Conservation (phyloP, 2,797 vertebrate species). For the Catharus ustulatus region DNA sequence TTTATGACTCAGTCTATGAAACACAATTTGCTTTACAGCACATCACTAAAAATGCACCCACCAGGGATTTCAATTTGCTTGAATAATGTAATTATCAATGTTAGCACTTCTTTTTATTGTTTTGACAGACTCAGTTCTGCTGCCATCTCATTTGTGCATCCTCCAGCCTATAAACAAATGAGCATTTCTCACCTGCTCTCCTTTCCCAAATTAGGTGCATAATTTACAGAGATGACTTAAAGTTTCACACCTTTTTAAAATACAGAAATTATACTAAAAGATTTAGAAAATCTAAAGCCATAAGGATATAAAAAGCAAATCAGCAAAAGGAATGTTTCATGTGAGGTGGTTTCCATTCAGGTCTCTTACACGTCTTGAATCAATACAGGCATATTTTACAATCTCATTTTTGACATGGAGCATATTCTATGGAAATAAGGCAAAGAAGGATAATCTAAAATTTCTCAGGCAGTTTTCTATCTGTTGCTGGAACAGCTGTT, state of each 20-base stretch:
- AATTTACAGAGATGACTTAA: neutral
- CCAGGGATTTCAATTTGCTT: constrained; percentile 37
- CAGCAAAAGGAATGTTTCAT: neutral
- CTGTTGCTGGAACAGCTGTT: neutral
- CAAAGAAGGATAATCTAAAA: neutral
- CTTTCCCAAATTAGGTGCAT: neutral
- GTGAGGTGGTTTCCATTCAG: neutral
- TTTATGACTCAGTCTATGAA: constrained; percentile 42
- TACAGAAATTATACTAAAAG: neutral
- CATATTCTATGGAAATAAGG: neutral
- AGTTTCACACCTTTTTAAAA: neutral
- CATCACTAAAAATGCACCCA: constrained; percentile 30
- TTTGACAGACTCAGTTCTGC: neutral
- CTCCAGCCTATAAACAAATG: neutral
- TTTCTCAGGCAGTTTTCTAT: neutral
- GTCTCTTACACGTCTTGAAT: neutral
- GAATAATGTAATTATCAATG: constrained; percentile 31
- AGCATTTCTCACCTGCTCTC: neutral
- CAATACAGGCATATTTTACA: neutral
- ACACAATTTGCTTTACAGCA: constrained; percentile 26
- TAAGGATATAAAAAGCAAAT: neutral
- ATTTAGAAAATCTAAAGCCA: neutral
- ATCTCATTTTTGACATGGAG: neutral
- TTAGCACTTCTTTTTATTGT: constrained; percentile 42
- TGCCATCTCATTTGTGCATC: neutral